phyloP scores from a whole-genome alignment of 2,888 invertebrate species.

The Sarcophaga carnaria region DNA sequence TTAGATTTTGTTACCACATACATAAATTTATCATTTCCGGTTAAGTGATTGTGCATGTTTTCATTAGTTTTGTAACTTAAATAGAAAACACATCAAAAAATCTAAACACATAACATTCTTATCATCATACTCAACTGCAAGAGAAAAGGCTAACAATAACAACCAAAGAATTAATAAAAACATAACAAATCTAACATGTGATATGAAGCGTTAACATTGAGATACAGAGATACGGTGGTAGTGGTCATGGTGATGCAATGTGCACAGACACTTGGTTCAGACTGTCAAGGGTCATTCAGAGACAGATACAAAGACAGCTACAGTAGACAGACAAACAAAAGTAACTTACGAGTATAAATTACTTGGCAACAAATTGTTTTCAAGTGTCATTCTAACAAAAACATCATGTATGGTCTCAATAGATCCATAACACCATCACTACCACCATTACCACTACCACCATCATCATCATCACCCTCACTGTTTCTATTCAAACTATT shows the following conservation, averaged over 20 bases:
- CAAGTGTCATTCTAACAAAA: constrained; percentile 66
- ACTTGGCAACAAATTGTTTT: constrained; percentile 70
- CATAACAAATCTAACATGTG: constrained; percentile 44
- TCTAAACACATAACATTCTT: constrained; percentile 15
- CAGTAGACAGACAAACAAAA: constrained; percentile 27
- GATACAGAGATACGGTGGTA: not conserved
- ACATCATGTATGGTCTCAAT: constrained; percentile 29
- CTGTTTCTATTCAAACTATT: not conserved
- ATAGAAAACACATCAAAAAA: constrained; percentile 10
- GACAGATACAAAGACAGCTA: constrained; percentile 1
- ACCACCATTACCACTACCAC: constrained; percentile 29
- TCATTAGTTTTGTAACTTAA: constrained; percentile 6
- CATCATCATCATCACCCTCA: not conserved
- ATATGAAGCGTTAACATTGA: not conserved
- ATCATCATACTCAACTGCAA: not conserved
- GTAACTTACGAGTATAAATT: constrained; percentile 62
- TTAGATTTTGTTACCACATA: not conserved
- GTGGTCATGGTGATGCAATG: not conserved
- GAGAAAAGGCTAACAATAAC: constrained; percentile 22
- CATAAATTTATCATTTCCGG: constrained; percentile 50
- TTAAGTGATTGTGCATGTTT: not conserved
- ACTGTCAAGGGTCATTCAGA: constrained; percentile 66
- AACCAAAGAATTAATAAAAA: constrained; percentile 43
- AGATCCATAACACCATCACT: constrained; percentile 16
- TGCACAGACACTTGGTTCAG: constrained; percentile 14